Base-by-base conservation (phyloP, 2,797 vertebrate genomes). In the Notoglanidium macrostoma region DNA sequence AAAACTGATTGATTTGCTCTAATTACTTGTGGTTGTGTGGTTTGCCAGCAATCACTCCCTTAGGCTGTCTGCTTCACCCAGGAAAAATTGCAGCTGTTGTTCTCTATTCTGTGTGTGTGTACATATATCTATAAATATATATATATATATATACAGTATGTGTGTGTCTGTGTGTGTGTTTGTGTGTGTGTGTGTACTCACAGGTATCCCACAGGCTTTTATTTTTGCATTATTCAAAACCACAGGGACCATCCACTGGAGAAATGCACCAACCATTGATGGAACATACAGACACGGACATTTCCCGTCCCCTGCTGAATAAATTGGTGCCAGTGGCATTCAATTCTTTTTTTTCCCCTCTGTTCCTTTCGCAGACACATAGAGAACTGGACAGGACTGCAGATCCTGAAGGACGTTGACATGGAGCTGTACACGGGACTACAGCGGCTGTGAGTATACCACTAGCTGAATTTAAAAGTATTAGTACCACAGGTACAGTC, bases 371-470 rank as follows among this genome's bases (percentile, higher is more conserved):
- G 17, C 96, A 99, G 98, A 98, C 97, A 99, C 95, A 97, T 99
- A 95, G 98, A 99, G 94, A 98, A 98, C 95, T 99, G 98, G 98
- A 97, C 96, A 29, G 97, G 97, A 84, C 92, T 99, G 93, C 97
- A 99, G 94, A 98, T 96, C 0, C 96, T 99, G 91, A 97, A 97
- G 0, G 97, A 98, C 0, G 97, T 99, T 40, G 98, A 99, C 93
- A 99, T 99, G 98, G 98, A 97, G 93, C 98, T 99, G 90, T 99
- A 99, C 94, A 98, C 97, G 0, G 98, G 98, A 95, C 97, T 99
- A 73, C 97, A 98, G 94, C 97, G 96, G 93, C 96, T 99, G 98
- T 99, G 93, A 99, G 98, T 98, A 92, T 72, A 74, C 19, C 51
- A 78, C 49, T 68, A 87, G 10, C 44, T 44, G 9, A 63, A 81